Percentiles rank a stretch among this genome's conserved stretches.
phyloP scores from a whole-genome alignment of 2,888 invertebrate genomes.

The Mythimna pallens region DNA sequence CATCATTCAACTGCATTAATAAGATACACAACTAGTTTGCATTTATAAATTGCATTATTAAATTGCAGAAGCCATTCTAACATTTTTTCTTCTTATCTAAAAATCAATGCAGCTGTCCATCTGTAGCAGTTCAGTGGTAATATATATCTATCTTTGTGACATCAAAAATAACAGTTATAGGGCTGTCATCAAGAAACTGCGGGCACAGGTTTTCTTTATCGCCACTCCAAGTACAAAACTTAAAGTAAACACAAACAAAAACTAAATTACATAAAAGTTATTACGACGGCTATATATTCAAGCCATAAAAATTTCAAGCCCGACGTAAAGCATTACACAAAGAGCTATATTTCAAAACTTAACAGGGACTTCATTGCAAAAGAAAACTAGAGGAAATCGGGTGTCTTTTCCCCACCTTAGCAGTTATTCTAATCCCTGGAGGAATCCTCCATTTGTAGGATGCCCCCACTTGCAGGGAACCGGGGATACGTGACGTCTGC shows the following conservation, averaged over 20 bases:
- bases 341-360: slow-evolving; percentile 64
- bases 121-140: not conserved
- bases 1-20: no score
- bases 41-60: no score
- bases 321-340: slow-evolving; percentile 58
- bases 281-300: slow-evolving; percentile 54
- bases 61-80: no score
- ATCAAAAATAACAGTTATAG: not conserved
- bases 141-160: not conserved
- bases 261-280: slow-evolving; percentile 57
- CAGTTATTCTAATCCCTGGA: slow-evolving; percentile 71
- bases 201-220: not conserved
- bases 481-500: slow-evolving; percentile 76
- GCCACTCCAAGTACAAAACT: slow-evolving; percentile 16
- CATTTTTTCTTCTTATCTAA: no score
- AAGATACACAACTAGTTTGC: no score
- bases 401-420: slow-evolving; percentile 59
- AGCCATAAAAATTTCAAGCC: slow-evolving; percentile 58
- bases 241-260: slow-evolving; percentile 48
- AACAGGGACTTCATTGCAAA: slow-evolving; percentile 56
- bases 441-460: slow-evolving; percentile 70
- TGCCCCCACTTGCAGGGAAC: slow-evolving; percentile 66
- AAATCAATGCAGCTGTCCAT: not conserved
- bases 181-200: not conserved
- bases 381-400: slow-evolving; percentile 59